Evolutionary conservation across 2,113 vertebrate genomes (phyloP), one percentile per base, ranked within the genome.

Genomic region (Vanacampus margaritifer): DNA sequence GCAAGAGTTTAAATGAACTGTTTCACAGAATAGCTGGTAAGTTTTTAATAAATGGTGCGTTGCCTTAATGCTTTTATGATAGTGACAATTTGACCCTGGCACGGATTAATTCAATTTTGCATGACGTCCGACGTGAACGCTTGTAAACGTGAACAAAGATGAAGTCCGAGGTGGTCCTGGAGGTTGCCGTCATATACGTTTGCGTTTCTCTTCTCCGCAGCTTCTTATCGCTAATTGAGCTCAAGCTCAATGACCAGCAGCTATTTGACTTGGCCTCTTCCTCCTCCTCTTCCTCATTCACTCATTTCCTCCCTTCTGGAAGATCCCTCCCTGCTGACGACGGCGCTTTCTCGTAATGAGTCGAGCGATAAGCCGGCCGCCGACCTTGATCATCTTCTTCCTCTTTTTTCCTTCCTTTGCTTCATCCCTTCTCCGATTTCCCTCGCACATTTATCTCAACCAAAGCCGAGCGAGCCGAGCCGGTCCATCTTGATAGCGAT

Each of bases 301-400:
- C 72, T 81, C 71, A 82, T 78, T 79, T 71, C 68, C 74, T 74
- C 71, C 74, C 37, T 64, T 80, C 82, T 70, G 65, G 73, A 80
- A 80, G 80, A 78, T 43, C 74, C 78, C 21, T 76, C 59, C 63
- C 41, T 82, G 82, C 83, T 82, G 85, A 82, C 83, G 74, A 79
- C 69, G 57, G 60, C 73, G 78, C 70, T 84, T 88, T 87, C 72
- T 69, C 76, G 68, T 88, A 79, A 84, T 84, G 78, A 82, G 85
- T 84, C 84, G 65, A 78, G 79, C 79, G 79, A 85, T 79, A 85
- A 85, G 79, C 82, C 83, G 83, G 79, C 84, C 61, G 56, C 76
- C 74, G 72, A 81, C 82, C 78, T 83, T 77, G 75, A 62, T 62
- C 59, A 23, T 62, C 59, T 41, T 62, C 23, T 16, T 62, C 21